Percentiles rank a stretch among this genome's conserved stretches.
phyloP scores from a whole-genome alignment of 2,113 vertebrate genomes.

The Myiopsitta monachus region DNA sequence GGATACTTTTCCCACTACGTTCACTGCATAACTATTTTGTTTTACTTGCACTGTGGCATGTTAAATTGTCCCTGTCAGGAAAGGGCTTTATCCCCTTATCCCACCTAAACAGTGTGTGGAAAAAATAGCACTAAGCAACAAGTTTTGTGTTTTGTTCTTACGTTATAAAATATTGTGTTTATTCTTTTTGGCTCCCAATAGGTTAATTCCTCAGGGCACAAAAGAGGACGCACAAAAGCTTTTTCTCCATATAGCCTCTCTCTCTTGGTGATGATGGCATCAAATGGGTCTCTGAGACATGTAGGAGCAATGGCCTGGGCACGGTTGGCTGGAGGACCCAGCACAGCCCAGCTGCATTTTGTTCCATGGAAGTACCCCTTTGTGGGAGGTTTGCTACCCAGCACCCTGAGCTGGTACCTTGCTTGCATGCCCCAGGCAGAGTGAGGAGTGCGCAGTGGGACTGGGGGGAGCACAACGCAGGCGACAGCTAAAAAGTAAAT shows the following conservation, averaged over 20 bases:
- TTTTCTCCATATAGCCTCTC: not conserved
- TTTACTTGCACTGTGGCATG: fast-evolving
- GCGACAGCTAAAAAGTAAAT: not conserved
- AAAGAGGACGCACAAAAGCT: not conserved
- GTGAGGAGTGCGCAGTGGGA: fast-evolving
- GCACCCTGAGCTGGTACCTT: not conserved
- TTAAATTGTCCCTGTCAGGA: not conserved
- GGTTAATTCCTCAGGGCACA: not conserved
- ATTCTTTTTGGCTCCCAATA: not conserved
- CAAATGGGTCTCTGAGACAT: not conserved
- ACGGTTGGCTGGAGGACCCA: not conserved
- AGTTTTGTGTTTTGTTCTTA: not conserved
- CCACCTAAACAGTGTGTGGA: not conserved
- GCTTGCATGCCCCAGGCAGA: not conserved
- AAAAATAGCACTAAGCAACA: not conserved
- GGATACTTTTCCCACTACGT: not conserved
- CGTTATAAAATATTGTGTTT: not conserved
- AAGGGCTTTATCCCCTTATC: not conserved
- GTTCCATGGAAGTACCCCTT: not conserved
- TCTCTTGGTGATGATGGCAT: not conserved
- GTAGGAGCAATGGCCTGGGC: not conserved
- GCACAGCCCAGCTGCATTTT: not conserved
- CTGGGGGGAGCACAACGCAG: fast-evolving
- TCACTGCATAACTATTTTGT: not conserved
- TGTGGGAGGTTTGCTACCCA: not conserved